These are phyloP conservation scores for Zapornia atra DNA, from an alignment of 2,113 vertebrate genomes.

Conservation along the genomic window DNA sequence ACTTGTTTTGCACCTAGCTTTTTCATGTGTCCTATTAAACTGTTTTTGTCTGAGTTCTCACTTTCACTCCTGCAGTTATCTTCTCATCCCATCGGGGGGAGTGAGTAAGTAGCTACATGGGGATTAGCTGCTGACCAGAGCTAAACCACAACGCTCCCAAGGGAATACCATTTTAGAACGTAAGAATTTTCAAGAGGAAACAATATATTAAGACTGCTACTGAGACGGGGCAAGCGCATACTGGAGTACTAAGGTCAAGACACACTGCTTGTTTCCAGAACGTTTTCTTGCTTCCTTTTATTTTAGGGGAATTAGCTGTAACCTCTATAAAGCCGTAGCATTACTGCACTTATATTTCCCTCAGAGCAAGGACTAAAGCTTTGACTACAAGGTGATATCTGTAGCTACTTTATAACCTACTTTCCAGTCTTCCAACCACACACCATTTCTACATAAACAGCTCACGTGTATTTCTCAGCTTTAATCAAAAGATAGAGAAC, in stretches of 20 bases:
- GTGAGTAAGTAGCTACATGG: no score
- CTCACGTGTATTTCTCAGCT: background rate
- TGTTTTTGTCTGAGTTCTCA: no score
- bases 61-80: no score
- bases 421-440: background rate
- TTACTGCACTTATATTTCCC: background rate
- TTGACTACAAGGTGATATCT: background rate
- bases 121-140: no score
- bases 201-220: background rate
- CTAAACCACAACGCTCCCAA: background rate
- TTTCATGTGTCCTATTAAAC: no score
- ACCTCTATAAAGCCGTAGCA: background rate
- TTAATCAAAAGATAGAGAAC: background rate
- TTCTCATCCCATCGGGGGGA: no score
- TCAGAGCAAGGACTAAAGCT: background rate
- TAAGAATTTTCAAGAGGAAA: background rate
- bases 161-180: background rate
- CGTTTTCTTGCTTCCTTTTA: background rate
- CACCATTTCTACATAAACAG: background rate
- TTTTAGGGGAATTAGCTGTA: background rate
- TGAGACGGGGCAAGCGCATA: background rate
- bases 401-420: background rate
- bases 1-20: no score
- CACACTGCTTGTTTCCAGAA: background rate
- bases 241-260: background rate